Evolutionary conservation across 23 tunicate species (phyloP), one percentile per base, ranked within the genome.

Genomic region (Oikopleura albicans): DNA sequence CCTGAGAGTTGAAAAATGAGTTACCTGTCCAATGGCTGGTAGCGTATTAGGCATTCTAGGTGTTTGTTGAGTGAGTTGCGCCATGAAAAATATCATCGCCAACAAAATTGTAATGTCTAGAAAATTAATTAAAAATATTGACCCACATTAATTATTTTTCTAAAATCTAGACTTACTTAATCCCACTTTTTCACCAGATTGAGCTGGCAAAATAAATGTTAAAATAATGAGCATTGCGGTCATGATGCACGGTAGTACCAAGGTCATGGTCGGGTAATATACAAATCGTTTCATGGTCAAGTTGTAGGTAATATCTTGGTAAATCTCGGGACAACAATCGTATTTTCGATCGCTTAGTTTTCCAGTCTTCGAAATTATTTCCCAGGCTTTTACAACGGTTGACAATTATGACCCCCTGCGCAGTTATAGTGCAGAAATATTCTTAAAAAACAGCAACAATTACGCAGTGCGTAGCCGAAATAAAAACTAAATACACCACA

Each of bases 41-140:
- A 71, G 79, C 37, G 79, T 71, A 31, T 71, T 71, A 2, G 79
- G 79, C 79, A 71, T 71, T 71, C 79, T 16, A 16, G 79, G 79
- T 22, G 79, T 71, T 37, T 71, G 27, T 12, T 16, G 35, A 71
- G 34, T 71, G 34, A 71, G 35, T 31, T 71, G 79, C 4, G 79
- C 79, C 79, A 71, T 71, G 37, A 71, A 71, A 71, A 71, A 71
- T 31, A 71, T 37, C 79, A 71, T 71, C 37, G 79, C 79, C 4
- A 71, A 37, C 34, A 71, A 29, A 71, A 71, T 71, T 29, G 79
- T 71, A 2, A 71, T 71, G 4, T 16, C 27, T 8, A 49, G 59
- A 22, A 49, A n/a, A n/a, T n/a, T n/a, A n/a, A n/a, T n/a, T n/a
- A n/a, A n/a, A n/a, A n/a, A n/a, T n/a, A n/a, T n/a, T n/a, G 63